Base-by-base conservation (phyloP, 2,797 vertebrate species). In the Hypotaenidia philippensis region DNA sequence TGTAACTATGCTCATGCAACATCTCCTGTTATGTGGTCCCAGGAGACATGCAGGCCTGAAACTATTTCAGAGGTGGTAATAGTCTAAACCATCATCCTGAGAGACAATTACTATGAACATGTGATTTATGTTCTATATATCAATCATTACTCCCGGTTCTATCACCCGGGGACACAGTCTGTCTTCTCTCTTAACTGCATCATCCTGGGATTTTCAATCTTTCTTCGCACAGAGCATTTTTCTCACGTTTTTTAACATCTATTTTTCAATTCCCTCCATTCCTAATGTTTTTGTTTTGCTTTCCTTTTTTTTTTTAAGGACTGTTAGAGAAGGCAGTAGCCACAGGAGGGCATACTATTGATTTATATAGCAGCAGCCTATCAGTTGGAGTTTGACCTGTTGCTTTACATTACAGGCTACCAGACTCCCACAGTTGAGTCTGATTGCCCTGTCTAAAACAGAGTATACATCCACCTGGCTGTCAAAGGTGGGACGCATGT, bases 401-500 rank as follows among this genome's bases (percentile, higher is more conserved):
- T 72, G 50, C 16, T 90, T 75, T 82, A 9, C 6, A 26, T 45
- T 41, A 10, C 32, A 12, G 31, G 56, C 10, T 59, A 55, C 18
- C 31, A 26, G 19, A 32, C 22, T 44, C 3, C 0, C 38, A 26
- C 18, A 57, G 15, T 2, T n/a, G 44, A 61, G 27, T 13, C 23
- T 0, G 0, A 5, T 4, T 21, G 3, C 31, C 7, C 11, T n/a
- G 9, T 45, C 41, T 45, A 7, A 34, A 60, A 6, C 12, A 41
- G 31, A 25, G 14, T 10, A 13, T 40, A 17, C 32, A 29, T 20
- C 17, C 38, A 59, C 36, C 6, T 5, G 4, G 18, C 55, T 82
- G 29, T 17, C 63, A 34, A 41, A 50, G 27, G 41, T 32, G 27
- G 34, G 22, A 56, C 63, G 41, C 17, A 9, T 3, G 19, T 2